Percentiles rank a stretch among this genome's conserved stretches.
Evolutionary conservation across 1,140 invertebrate genomes (phyloP).

Genomic region (Lasioglossum albipes): DNA sequence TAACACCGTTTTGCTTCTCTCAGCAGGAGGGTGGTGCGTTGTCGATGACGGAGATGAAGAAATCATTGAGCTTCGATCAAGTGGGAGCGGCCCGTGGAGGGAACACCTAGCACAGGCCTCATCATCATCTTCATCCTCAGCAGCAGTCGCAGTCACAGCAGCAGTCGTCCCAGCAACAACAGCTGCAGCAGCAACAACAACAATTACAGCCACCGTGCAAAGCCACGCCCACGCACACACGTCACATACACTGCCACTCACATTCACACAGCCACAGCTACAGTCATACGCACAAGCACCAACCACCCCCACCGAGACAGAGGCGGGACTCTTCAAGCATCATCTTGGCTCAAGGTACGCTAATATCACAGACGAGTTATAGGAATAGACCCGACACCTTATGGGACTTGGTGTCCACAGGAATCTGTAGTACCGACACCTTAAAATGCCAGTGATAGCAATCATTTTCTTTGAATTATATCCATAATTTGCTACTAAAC

Average conservation of each 20-base stretch:
- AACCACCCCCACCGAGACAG: constrained; percentile 72
- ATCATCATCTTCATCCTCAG: constrained; percentile 71
- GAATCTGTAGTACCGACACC: too few relatives aligned
- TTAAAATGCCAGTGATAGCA: too few relatives aligned
- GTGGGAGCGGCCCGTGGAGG: constrained; percentile 74
- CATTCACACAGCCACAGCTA: constrained; percentile 79
- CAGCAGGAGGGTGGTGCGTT: constrained; percentile 82
- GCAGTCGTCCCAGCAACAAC: constrained; percentile 49
- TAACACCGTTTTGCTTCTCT: constrained; percentile 60
- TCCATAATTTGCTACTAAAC: too few relatives aligned
- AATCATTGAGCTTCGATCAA: constrained; percentile 82
- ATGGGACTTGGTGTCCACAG: too few relatives aligned
- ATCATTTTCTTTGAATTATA: too few relatives aligned
- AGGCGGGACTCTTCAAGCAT: constrained; percentile 78
- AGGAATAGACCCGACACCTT: too few relatives aligned
- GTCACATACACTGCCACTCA: constrained; percentile 78
- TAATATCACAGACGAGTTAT: too few relatives aligned
- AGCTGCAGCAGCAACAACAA: constrained; percentile 56
- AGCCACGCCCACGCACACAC: constrained; percentile 76
- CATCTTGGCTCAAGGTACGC: constrained; percentile 76
- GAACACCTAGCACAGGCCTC: constrained; percentile 80
- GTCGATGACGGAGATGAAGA: constrained; percentile 83
- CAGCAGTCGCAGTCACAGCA: constrained; percentile 65
- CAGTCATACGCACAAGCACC: constrained; percentile 79
- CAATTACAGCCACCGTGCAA: constrained; percentile 70